Evolutionary conservation across 2,113 vertebrate genomes (phyloP), one percentile per base, ranked within the genome.

Genomic region (Sylvilagus bachmani): DNA sequence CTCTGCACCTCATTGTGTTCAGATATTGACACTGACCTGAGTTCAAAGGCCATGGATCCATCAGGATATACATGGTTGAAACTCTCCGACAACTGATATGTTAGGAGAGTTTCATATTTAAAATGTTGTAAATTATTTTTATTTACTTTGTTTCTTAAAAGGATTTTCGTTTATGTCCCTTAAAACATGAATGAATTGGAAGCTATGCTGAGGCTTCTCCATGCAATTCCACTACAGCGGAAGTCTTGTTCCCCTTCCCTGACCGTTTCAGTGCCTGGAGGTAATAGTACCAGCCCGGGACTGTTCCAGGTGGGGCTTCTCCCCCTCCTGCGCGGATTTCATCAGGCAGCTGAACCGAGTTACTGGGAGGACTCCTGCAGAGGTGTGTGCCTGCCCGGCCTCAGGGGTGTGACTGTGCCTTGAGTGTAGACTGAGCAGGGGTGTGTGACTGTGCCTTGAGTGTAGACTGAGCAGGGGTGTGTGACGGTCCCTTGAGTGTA

Each of bases 121-220:
- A 69, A 53, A 67, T 77, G 80, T 36, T 27, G 38, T 64, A 55
- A 33, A 64, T 53, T 25, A 21, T 53, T 22, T 62, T 86, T 92
- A 22, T 86, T 89, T 91, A 51, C 62, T 71, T 53, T 55, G n/a
- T 58, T 96, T 86, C 49, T 89, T 95, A 33, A 77, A 90, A 84
- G 49, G 8, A 14, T 3, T 70, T 11, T 74, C 74, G 55, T 64
- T 27, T 33, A 84, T 81, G 14, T 10, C 5, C 25, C 49, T 86
- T 49, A 11, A 19, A 19, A 27, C 14, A 21, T 27, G 64, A 12
- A 3, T 67, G 84, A 73, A 11, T 7, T 9, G 9, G 44, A 33
- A 36, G 74, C 61, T 12, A 0, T 27, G 27, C 4, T 4, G 24
- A 62, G 31, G 31, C 55, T 5, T 58, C n/a, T 29, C 13, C 0